Evolutionary conservation across 2,888 invertebrate genomes (phyloP).

Genomic region (Bimastos eiseni): DNA sequence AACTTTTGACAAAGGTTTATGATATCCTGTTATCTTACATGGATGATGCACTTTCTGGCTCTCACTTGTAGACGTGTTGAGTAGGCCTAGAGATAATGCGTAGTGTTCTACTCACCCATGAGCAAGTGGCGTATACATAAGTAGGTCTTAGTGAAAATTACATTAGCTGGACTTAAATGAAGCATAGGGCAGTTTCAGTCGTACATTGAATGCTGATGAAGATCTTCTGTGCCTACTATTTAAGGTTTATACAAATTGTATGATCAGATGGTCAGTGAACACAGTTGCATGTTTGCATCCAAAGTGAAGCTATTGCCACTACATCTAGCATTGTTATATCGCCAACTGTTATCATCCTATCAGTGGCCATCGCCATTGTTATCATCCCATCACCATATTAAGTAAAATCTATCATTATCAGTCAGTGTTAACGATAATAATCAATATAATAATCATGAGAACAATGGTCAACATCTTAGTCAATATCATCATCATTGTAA

Average conservation of each 20-base stretch:
- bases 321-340: neutral
- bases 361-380: neutral
- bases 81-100: no score
- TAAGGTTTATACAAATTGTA: neutral
- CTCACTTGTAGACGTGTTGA: neutral
- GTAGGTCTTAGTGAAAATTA: neutral
- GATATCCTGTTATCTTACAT: neutral
- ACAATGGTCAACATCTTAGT: neutral
- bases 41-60: neutral
- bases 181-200: neutral
- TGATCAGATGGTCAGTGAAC: neutral
- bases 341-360: neutral
- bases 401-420: neutral
- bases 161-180: neutral
- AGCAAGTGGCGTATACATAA: no score
- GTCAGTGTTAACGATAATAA: neutral
- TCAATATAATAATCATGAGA: neutral
- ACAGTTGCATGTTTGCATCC: neutral
- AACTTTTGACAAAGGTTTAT: neutral
- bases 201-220: neutral
- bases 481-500: neutral
- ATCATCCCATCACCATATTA: neutral
- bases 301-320: neutral
- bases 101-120: neutral
- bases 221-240: neutral